Evolutionary conservation across 2,113 vertebrate species (phyloP).

Genomic region (Ammospiza caudacuta): DNA sequence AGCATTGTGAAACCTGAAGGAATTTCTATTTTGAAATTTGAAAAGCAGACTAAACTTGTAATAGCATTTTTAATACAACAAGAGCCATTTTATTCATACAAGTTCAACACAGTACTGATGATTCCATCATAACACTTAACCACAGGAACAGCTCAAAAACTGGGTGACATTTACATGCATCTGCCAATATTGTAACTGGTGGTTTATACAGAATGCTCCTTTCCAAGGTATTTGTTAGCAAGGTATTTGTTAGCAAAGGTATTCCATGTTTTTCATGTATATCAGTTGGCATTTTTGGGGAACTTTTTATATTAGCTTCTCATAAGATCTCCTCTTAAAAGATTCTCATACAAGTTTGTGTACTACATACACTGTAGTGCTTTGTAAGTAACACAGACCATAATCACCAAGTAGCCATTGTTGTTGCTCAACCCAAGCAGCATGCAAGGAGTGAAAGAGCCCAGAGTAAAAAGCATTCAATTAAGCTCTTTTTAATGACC

Average conservation of each 20-base stretch:
- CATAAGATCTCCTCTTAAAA: neutral
- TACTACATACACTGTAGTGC: neutral
- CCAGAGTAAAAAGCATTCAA: neutral
- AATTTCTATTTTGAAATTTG: neutral
- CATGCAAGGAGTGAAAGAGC: neutral
- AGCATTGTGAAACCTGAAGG: neutral
- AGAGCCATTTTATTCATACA: conserved; percentile 1
- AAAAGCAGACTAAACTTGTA: neutral
- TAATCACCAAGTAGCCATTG: neutral
- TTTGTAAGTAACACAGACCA: neutral
- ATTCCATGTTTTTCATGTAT: neutral
- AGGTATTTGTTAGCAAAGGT: neutral
- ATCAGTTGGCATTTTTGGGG: neutral
- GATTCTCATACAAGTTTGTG: neutral
- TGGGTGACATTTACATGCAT: neutral
- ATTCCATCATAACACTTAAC: neutral
- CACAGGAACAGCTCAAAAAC: neutral
- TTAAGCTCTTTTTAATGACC: neutral
- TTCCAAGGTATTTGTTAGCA: neutral
- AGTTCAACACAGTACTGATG: neutral
- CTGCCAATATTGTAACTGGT: neutral
- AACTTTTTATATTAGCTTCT: neutral
- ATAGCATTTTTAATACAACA: neutral
- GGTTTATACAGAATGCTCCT: neutral
- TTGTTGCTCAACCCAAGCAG: neutral